Evolutionary conservation across 2,113 vertebrate species (phyloP), one percentile per base, ranked within the genome.

Genomic region (Pomatostomus ruficeps): DNA sequence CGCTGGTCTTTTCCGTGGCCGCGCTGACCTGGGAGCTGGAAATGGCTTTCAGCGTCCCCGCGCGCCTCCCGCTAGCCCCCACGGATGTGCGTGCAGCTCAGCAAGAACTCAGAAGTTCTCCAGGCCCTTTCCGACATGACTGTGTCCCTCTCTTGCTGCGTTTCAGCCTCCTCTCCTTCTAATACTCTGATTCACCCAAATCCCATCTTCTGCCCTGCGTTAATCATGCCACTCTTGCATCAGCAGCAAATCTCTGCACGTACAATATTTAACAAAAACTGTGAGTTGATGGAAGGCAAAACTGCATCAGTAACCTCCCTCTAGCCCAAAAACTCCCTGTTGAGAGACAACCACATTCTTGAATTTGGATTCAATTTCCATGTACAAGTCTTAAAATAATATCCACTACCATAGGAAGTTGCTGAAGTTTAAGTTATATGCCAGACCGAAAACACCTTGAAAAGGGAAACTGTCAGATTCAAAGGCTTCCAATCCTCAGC

Each of bases 151-250:
- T 52, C 28, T 55, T 18, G 1, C 21, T n/a, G 8, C 1, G 1
- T 51, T 35, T 31, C 40, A 28, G 8, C 11, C 7, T 2, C 6
- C 28, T 1, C 28, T 1, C 11, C 2, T 33, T 18, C 43, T 6
- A 38, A 11, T 14, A 4, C 11, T 36, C 28, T 20, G 36, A 28
- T 68, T 55, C 59, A 62, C 43, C 18, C 65, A 70, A 43, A 22
- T 46, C 38, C 4, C 7, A 1, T 17, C 38, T 45, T 91, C 33
- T 59, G 58, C 49, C 28, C 46, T 9, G 10, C 5, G 0, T 22
- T 58, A 62, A n/a, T 10, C 55, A 80, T 89, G 89, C 87, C 72
- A 1, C 31, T 26, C 68, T 40, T 49, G 77, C 80, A 59, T 20
- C 86, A 28, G 17, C 46, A 31, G 55, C 26, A 54, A 36, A 86